phyloP scores from a whole-genome alignment of 2,888 invertebrate species.

The Leptinotarsa peninsularis region DNA sequence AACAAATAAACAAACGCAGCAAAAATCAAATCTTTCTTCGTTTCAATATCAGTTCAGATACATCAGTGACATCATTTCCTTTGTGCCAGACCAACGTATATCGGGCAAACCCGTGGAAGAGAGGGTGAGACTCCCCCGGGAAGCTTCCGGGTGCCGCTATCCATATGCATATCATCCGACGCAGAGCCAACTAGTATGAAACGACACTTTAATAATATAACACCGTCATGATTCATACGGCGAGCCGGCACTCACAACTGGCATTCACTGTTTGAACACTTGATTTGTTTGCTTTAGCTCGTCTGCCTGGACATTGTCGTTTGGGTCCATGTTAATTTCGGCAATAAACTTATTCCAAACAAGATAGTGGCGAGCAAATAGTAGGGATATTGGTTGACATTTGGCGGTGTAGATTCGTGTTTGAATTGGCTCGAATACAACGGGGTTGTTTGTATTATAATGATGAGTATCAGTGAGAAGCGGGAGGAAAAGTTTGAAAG shows the following conservation, averaged over 20 bases:
- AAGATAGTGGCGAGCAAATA: constrained; percentile 27
- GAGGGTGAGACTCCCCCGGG: constrained; percentile 41
- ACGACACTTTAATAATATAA: constrained; percentile 60
- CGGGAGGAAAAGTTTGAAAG: no score
- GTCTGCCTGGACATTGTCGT: constrained; percentile 33
- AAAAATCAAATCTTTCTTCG: no score
- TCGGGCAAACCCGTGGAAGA: constrained; percentile 26
- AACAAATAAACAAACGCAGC: no score
- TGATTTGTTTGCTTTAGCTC: constrained; percentile 55
- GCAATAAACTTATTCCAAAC: constrained; percentile 30
- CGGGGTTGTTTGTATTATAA: background rate
- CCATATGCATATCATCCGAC: constrained; percentile 58
- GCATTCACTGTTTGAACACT: constrained; percentile 55
- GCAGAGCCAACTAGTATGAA: constrained; percentile 54
- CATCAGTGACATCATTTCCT: background rate
- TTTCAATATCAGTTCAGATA: no score
- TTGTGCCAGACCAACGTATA: constrained; percentile 26
- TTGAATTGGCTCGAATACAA: constrained; percentile 4
- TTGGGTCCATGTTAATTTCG: constrained; percentile 32
- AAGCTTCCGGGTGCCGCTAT: constrained; percentile 44
- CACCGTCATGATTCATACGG: constrained; percentile 57
- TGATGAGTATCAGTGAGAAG: background rate
- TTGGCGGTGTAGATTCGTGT: constrained; percentile 15
- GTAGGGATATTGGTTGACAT: constrained; percentile 25
- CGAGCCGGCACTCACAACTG: constrained; percentile 53